These are phyloP conservation scores for Ibidorhyncha struthersii DNA, from an alignment of 2,113 vertebrate species.

Conservation along the genomic window DNA sequence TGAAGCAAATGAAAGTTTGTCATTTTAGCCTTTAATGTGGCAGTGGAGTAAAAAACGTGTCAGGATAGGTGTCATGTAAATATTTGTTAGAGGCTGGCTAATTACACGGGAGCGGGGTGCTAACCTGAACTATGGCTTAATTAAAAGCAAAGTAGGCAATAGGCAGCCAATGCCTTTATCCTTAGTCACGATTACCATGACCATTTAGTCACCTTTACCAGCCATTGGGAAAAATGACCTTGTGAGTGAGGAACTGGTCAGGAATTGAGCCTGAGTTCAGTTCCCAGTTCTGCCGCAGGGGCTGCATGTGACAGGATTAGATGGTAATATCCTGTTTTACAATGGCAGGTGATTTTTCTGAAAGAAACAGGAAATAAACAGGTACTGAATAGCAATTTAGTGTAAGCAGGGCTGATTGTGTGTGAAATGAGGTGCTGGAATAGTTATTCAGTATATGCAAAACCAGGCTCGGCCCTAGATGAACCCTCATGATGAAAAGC, in stretches of 20 bases:
- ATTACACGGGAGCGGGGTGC: neutral
- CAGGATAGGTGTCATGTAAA: neutral
- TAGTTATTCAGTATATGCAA: neutral
- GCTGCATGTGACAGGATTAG: neutral
- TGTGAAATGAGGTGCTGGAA: slow-evolving; percentile 11
- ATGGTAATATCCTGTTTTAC: neutral
- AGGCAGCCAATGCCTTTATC: neutral
- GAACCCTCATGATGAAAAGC: neutral
- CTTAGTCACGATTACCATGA: neutral
- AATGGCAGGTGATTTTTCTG: neutral
- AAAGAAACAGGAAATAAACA: slow-evolving; percentile 19
- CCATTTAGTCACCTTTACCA: neutral
- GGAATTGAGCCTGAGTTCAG: neutral
- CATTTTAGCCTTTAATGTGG: neutral
- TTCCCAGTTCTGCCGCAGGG: neutral
- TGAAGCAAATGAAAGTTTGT: neutral
- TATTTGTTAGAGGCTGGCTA: neutral
- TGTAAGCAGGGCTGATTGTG: neutral
- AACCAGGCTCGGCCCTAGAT: neutral
- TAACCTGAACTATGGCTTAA: neutral
- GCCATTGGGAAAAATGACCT: neutral
- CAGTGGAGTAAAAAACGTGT: neutral
- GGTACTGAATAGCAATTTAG: neutral
- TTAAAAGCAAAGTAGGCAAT: neutral
- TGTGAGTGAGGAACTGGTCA: neutral